Percentiles rank a stretch among this genome's conserved stretches.
Evolutionary conservation across 1,140 invertebrate species (phyloP).

Genomic region (Mycetomoellerius zeteki): DNA sequence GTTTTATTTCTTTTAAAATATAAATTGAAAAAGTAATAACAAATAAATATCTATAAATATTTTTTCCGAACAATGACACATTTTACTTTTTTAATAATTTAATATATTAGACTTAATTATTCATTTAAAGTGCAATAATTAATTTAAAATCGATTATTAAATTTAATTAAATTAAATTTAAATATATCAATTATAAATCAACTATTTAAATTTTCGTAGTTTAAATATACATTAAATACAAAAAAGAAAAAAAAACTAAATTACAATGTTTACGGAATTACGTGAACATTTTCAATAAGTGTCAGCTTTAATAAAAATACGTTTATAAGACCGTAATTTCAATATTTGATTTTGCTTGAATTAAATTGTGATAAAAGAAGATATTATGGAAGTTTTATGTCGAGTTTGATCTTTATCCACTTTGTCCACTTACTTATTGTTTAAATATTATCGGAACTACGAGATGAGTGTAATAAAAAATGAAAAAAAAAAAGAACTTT

Average conservation of each 20-base stretch:
- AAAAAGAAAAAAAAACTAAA: constrained; percentile 28
- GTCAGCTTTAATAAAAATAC: constrained; percentile 62
- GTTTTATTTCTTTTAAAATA: not conserved
- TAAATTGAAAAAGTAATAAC: not conserved
- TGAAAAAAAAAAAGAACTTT: not conserved
- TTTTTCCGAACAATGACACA: not conserved
- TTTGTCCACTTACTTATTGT: constrained; percentile 50
- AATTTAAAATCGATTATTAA: not conserved
- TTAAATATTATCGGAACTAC: constrained; percentile 38
- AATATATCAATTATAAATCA: not conserved
- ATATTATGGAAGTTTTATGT: constrained; percentile 21
- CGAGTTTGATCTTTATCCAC: constrained; percentile 57
- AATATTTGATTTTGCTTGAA: constrained; percentile 71
- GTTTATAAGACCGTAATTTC: constrained; percentile 23
- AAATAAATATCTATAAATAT: not conserved
- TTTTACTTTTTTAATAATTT: not conserved
- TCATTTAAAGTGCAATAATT: not conserved
- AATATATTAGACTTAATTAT: not conserved
- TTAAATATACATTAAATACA: not conserved
- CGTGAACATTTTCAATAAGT: constrained; percentile 49
- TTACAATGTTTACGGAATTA: constrained; percentile 49
- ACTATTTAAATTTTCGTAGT: constrained; percentile 8
- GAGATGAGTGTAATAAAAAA: constrained; percentile 12
- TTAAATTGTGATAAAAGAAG: constrained; percentile 62
- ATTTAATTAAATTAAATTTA: no score